Percentiles rank a stretch among this genome's conserved stretches.
Conservation (phyloP, 1,140 invertebrate genomes). For the Trinorchestia longiramus region DNA sequence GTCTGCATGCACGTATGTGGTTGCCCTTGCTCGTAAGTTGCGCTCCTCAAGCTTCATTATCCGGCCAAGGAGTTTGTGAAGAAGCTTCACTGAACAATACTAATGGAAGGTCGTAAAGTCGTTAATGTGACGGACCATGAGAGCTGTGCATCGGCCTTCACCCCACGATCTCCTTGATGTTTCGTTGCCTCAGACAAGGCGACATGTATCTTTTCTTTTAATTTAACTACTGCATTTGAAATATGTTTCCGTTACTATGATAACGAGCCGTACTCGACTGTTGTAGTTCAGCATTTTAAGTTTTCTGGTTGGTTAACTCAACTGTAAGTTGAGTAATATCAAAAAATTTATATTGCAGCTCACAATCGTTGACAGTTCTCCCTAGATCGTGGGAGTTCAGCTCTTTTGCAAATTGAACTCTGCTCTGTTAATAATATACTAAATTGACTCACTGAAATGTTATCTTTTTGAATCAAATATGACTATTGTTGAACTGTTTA, state of each 20-base stretch:
- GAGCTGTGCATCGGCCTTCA: slow-evolving; percentile 12
- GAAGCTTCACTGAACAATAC: slow-evolving; percentile 19
- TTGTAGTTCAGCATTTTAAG: too few species aligned
- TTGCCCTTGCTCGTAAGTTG: background rate
- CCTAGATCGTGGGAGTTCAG: too few species aligned
- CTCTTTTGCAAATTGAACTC: too few species aligned
- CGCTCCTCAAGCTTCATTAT: background rate
- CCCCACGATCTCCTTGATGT: background rate
- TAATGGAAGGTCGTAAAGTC: slow-evolving; percentile 38
- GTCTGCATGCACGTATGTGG: background rate
- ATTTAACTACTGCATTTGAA: background rate
- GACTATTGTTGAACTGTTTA: too few species aligned
- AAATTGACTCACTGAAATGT: too few species aligned
- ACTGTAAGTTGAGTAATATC: too few species aligned
- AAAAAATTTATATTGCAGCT: too few species aligned
- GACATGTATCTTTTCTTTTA: background rate
- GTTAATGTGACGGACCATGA: background rate
- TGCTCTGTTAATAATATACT: too few species aligned
- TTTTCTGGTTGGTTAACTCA: too few species aligned
- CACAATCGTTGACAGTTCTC: too few species aligned
- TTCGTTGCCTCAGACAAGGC: slow-evolving; percentile 1
- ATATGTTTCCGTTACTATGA: background rate
- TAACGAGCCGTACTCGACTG: too few species aligned
- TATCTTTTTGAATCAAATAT: too few species aligned
- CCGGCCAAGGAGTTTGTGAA: background rate